Conservation (phyloP, 2,797 vertebrate species). For the Pampus argenteus region DNA sequence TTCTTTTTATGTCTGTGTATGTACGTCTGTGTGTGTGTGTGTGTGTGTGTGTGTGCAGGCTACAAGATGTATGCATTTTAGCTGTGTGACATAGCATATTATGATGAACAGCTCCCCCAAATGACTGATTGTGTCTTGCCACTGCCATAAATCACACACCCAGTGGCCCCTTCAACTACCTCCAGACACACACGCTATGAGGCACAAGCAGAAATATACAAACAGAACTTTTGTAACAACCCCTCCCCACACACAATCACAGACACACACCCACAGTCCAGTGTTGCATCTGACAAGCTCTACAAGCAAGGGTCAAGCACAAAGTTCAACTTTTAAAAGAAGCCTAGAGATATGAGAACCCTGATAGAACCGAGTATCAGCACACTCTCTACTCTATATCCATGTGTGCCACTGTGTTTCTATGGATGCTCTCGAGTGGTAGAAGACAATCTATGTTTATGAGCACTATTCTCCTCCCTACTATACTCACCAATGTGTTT, state of each 20-base stretch:
- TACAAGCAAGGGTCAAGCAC: slow-evolving; percentile 44
- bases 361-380: slow-evolving; percentile 1
- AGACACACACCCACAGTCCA: slow-evolving; percentile 13
- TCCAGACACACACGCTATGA: slow-evolving; percentile 52
- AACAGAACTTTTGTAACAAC: slow-evolving; percentile 51
- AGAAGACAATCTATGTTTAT: slow-evolving; percentile 9
- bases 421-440: slow-evolving; percentile 7
- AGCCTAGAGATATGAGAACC: slow-evolving; percentile 24
- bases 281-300: slow-evolving; percentile 41
- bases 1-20: slow-evolving; percentile 5
- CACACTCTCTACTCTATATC: background rate
- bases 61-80: slow-evolving; percentile 76
- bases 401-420: background rate
- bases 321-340: slow-evolving; percentile 52
- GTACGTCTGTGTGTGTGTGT: background rate
- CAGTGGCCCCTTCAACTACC: slow-evolving; percentile 70
- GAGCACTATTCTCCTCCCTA: background rate
- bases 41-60: slow-evolving; percentile 44
- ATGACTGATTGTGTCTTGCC: slow-evolving; percentile 82
- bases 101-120: slow-evolving; percentile 80
- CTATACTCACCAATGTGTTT: slow-evolving; percentile 95
- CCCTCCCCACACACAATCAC: slow-evolving; percentile 8
- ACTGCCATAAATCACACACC: slow-evolving; percentile 81
- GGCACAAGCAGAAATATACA: slow-evolving; percentile 43
- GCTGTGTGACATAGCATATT: slow-evolving; percentile 76